Conservation (phyloP, 2,113 vertebrate species). For the Catharus fuscescens region DNA sequence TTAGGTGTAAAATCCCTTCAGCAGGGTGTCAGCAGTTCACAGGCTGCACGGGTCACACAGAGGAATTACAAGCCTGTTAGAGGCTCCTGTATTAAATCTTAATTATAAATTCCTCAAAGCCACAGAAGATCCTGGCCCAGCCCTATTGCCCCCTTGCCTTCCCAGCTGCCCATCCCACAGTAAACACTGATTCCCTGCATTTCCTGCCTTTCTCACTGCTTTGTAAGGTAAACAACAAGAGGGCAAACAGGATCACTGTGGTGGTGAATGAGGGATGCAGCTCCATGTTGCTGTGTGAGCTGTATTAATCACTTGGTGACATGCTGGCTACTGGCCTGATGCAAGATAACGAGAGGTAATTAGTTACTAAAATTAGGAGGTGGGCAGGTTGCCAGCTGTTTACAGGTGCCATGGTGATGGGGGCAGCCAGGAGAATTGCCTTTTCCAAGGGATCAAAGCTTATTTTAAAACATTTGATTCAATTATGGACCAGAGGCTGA, state of each 20-base stretch:
- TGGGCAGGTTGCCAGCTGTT: conserved; percentile 44
- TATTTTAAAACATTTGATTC: neutral
- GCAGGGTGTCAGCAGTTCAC: neutral
- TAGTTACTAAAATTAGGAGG: conserved; percentile 51
- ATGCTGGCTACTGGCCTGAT: conserved; percentile 39
- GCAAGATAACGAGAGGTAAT: conserved; percentile 51
- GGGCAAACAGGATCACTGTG: neutral
- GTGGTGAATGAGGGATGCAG: neutral
- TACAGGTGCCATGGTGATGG: neutral
- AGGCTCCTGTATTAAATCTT: neutral
- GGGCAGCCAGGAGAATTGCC: neutral
- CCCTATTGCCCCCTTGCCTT: neutral
- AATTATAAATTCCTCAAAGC: neutral
- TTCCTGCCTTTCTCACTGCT: neutral
- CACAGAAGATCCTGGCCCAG: neutral
- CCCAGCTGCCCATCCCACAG: neutral
- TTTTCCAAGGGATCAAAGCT: neutral
- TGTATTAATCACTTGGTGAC: conserved; percentile 41
- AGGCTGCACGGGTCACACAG: neutral
- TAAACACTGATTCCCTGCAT: neutral
- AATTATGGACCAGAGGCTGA: neutral
- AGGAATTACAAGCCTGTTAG: neutral
- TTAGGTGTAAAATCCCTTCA: neutral
- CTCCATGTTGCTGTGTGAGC: neutral
- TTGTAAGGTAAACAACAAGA: neutral